A percentile compares a stretch with the other conserved stretches of the same genome.
These are phyloP conservation scores for Nipponacmea schrenckii DNA, from an alignment of 2,888 invertebrate genomes.

Conservation along the genomic window DNA sequence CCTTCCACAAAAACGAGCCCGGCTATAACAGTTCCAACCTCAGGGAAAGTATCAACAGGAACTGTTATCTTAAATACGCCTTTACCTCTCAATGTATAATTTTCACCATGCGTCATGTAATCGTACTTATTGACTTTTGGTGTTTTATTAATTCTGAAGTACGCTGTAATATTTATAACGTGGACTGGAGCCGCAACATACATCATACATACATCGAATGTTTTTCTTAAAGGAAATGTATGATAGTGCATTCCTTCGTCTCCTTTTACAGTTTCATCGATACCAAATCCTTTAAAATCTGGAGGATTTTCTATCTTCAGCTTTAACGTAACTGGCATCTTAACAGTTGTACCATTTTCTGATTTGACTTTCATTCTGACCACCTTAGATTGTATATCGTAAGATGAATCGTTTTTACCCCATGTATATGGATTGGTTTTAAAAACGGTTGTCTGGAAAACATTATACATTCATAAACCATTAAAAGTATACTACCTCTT, in stretches of 20 bases:
- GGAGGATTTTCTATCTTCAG: conserved; percentile 4
- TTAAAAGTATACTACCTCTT: too few species aligned
- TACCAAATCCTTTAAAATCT: conserved; percentile 5
- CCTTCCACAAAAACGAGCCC: not conserved
- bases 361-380: conserved; percentile 22
- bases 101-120: not conserved
- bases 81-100: conserved; percentile 10
- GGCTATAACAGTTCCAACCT: not conserved
- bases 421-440: conserved; percentile 22
- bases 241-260: conserved; percentile 31
- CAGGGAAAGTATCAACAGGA: conserved; percentile 3
- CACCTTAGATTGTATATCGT: conserved; percentile 24
- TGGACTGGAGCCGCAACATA: conserved; percentile 10
- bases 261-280: conserved; percentile 23
- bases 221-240: conserved; percentile 32
- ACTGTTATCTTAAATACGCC: conserved; percentile 6
- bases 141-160: conserved; percentile 11
- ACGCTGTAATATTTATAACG: conserved; percentile 10
- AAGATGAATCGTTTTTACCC: conserved; percentile 20
- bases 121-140: conserved; percentile 21
- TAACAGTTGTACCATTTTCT: not conserved
- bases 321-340: conserved; percentile 6
- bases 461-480: not conserved
- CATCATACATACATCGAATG: conserved; percentile 17
- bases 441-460: conserved; percentile 19